Evolutionary conservation across 2,113 vertebrate species (phyloP), one percentile per base, ranked within the genome.

Genomic region (Clarias macrocephalus): DNA sequence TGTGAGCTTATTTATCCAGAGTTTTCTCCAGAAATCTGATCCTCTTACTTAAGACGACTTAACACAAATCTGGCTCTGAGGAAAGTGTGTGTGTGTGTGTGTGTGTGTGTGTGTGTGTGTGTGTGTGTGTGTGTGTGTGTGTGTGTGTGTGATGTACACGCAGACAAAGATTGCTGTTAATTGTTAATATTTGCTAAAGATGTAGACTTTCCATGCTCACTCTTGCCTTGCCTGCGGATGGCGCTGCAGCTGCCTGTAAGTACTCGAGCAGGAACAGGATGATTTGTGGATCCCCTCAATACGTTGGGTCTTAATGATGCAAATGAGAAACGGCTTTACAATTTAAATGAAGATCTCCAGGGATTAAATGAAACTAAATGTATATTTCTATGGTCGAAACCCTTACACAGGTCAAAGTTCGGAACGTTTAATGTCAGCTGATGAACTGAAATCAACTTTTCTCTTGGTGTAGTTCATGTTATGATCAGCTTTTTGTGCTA

Each of bases 21-120:
- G 76, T 83, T 77, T 82, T 86, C 83, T 85, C 52, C 79, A 80
- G 79, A 79, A 86, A 68, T 65, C 19, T 93, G 93, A 96, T 94
- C 95, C 91, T 94, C 94, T 96, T 91, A 91, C 86, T 89, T 94
- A 95, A 85, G 25, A 54, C 89, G 94, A 82, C 94, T 95, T 95
- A 80, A 95, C 90, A 91, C 89, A 94, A 95, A 95, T 94, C 94
- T 94, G 93, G 92, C 92, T 93, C 89, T 93, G 92, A 94, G 94
- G 91, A 92, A 13, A 2, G 48, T 73, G 56, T 42, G 54, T 87
- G 25, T 84, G 37, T 80, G 59, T 10, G 72, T 80, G 52, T 28
- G 72, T 83, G n/a, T 83, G 23, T 54, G n/a, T 23, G 57, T 56
- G n/a, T 68, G 30, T 56, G 33, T 25, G 9, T n/a, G 48, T 73